These are phyloP conservation scores for Microchirus variegatus DNA, from an alignment of 2,797 vertebrate species.

Conservation along the genomic window DNA sequence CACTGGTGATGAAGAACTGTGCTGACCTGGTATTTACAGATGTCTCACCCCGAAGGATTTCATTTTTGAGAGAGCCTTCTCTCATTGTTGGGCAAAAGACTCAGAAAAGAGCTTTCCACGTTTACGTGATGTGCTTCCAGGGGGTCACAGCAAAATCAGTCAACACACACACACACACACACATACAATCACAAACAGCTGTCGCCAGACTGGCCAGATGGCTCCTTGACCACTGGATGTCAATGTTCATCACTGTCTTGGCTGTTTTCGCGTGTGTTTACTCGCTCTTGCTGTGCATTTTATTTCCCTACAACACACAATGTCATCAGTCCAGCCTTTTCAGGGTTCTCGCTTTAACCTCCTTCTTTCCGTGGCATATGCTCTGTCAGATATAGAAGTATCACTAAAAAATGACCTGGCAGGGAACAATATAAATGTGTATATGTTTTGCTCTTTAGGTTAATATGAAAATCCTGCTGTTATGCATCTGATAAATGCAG, in stretches of 20 bases:
- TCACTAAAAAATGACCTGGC: conserved; percentile 49
- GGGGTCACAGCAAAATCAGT: conserved; percentile 18
- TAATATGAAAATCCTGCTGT: conserved; percentile 7
- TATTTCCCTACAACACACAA: no score
- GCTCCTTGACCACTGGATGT: conserved; percentile 25
- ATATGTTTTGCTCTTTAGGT: background rate
- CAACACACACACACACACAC: conserved; percentile 6
- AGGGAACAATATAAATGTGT: background rate
- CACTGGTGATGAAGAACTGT: conserved; percentile 16
- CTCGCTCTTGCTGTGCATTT: background rate
- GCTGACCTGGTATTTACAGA: conserved; percentile 35
- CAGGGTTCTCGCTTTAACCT: conserved; percentile 44
- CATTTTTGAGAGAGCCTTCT: conserved; percentile 10
- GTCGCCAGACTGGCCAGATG: conserved; percentile 30
- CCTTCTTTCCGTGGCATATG: conserved; percentile 34
- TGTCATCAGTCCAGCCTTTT: conserved; percentile 1
- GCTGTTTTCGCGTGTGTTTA: conserved; percentile 21
- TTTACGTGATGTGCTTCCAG: conserved; percentile 35
- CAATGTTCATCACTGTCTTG: conserved; percentile 38
- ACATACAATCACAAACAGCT: conserved; percentile 10
- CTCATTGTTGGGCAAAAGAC: conserved; percentile 13
- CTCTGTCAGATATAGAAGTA: conserved; percentile 35
- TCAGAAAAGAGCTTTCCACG: conserved; percentile 16
- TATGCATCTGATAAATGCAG: conserved; percentile 9
- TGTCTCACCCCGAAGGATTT: background rate